These are phyloP conservation scores for Mormyrus lacerda DNA, from an alignment of 2,113 vertebrate species.

Conservation along the genomic window DNA sequence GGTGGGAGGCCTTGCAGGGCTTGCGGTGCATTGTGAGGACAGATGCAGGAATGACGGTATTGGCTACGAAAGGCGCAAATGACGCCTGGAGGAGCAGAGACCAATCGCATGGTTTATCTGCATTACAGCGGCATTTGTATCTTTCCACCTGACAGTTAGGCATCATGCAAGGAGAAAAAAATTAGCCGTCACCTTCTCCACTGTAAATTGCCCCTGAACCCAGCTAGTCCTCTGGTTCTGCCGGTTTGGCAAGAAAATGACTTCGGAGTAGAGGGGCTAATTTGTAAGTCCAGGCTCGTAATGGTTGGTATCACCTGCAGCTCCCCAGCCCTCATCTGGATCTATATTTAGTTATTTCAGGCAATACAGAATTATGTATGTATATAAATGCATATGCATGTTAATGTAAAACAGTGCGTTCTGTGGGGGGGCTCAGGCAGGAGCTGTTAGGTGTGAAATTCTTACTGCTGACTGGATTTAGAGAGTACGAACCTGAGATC, in stretches of 20 bases:
- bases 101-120: not conserved
- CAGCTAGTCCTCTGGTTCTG: constrained; percentile 64
- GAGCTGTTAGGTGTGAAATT: constrained; percentile 11
- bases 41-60: no score
- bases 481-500: constrained; percentile 20
- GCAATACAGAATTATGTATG: not conserved
- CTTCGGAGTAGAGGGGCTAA: constrained; percentile 13
- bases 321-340: not conserved
- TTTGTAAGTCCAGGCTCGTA: constrained; percentile 5
- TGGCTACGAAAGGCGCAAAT: not conserved
- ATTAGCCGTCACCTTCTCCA: constrained; percentile 51
- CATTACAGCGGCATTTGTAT: constrained; percentile 55
- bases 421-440: not conserved
- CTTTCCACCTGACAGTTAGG: constrained; percentile 67
- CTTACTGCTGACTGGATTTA: constrained; percentile 26
- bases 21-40: not conserved
- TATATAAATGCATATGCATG: not conserved
- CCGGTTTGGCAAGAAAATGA: constrained; percentile 79
- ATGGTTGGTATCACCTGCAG: not conserved
- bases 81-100: not conserved
- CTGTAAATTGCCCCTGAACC: constrained; percentile 66
- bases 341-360: not conserved
- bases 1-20: not conserved
- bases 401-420: not conserved
- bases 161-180: constrained; percentile 66